A percentile compares a stretch with the other conserved stretches of the same genome.
Conservation (phyloP, 2,888 invertebrate genomes). For the Aspidapion aeneum region DNA sequence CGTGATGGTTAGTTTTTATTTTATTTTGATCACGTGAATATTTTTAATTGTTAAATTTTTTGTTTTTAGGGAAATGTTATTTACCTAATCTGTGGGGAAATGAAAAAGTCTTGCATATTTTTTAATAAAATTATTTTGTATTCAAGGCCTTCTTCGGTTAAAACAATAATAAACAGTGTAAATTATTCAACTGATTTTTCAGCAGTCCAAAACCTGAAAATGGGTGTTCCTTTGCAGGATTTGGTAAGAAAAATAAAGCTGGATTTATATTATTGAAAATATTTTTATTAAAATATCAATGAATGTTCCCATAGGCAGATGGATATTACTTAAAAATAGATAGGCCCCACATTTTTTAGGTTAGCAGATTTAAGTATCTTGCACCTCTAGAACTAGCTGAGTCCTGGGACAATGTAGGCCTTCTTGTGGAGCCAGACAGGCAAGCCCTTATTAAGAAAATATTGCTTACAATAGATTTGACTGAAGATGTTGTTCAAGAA, state of each 20-base stretch:
- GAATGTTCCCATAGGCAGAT: background rate
- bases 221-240: constrained; percentile 22
- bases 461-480: constrained; percentile 89
- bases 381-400: constrained; percentile 72
- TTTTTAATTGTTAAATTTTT: too few species aligned
- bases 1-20: too few species aligned
- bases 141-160: background rate
- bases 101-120: background rate
- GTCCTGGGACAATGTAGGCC: constrained; percentile 93
- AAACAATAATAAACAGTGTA: background rate
- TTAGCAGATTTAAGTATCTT: constrained; percentile 61
- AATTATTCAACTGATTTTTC: background rate
- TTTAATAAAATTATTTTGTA: background rate
- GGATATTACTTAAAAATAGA: background rate
- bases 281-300: too few species aligned
- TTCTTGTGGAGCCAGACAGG: constrained; percentile 74
- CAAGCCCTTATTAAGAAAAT: constrained; percentile 57
- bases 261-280: background rate
- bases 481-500: constrained; percentile 82
- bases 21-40: too few species aligned
- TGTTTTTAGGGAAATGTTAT: too few species aligned
- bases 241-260: background rate
- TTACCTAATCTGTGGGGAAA: too few species aligned
- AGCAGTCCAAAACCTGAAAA: constrained; percentile 1
- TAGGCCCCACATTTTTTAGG: constrained; percentile 10